Conservation (phyloP, 2,888 invertebrate genomes). For the Polydrusus tereticollis region DNA sequence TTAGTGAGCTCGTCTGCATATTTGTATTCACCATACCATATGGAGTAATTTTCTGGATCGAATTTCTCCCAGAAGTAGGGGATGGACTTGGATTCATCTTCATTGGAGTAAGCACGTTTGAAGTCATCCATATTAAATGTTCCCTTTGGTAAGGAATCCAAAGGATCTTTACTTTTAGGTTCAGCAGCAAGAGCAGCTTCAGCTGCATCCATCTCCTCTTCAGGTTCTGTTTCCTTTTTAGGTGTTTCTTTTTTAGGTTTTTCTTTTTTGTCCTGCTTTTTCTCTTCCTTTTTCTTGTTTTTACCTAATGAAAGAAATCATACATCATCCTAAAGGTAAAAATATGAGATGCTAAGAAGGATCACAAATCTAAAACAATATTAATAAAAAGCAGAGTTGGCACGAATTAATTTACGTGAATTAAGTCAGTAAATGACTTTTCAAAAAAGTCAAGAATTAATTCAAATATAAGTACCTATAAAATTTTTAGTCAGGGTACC, state of each 20-base stretch:
- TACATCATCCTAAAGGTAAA: no score
- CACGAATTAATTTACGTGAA: no score
- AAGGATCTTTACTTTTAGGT: conserved; percentile 92
- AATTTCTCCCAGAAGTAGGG: conserved; percentile 99
- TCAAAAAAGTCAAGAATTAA: no score
- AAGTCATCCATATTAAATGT: conserved; percentile 97
- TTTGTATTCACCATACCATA: conserved; percentile 98
- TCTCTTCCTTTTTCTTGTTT: conserved; percentile 63
- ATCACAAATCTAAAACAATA: no score
- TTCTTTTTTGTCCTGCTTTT: conserved; percentile 67
- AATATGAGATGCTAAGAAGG: no score
- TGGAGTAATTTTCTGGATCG: conserved; percentile 94
- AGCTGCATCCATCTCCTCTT: conserved; percentile 76
- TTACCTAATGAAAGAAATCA: conserved; percentile 53
- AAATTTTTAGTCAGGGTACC: no score
- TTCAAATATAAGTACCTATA: no score
- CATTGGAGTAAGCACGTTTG: conserved; percentile 97
- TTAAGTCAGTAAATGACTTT: no score
- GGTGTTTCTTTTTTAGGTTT: conserved; percentile 70
- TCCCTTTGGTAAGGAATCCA: conserved; percentile 90
- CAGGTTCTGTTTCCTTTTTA: conserved; percentile 67
- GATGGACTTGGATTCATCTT: conserved; percentile 92
- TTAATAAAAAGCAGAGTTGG: no score
- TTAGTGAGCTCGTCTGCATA: conserved; percentile 92
- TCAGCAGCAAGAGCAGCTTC: conserved; percentile 80